phyloP scores from a whole-genome alignment of 2,888 invertebrate species.

The Drosophila rellima region DNA sequence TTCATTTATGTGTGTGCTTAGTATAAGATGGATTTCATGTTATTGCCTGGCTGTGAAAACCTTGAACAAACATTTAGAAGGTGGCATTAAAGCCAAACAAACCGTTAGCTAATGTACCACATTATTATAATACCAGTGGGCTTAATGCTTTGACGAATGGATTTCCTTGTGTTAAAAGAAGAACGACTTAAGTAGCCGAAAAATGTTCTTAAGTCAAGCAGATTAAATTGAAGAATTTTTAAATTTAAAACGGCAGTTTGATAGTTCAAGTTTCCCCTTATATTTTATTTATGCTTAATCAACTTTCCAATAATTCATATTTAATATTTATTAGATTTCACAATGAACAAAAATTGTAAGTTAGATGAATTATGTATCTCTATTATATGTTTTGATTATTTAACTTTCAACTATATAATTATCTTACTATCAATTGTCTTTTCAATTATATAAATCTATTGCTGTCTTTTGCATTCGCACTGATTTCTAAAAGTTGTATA shows the following conservation, averaged over 20 bases:
- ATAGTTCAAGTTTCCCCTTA: too few relatives aligned
- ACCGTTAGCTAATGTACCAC: constrained; percentile 37
- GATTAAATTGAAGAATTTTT: neutral
- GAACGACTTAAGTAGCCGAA: constrained; percentile 1
- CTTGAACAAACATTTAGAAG: constrained; percentile 37
- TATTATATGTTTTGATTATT: too few relatives aligned
- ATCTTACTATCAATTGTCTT: too few relatives aligned
- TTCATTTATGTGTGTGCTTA: constrained; percentile 59
- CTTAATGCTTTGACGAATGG: constrained; percentile 31
- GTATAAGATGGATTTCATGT: constrained; percentile 55
- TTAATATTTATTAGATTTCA: too few relatives aligned
- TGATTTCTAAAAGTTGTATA: constrained; percentile 19
- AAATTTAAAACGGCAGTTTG: constrained; percentile 1
- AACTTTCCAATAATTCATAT: too few relatives aligned
- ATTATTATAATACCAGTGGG: constrained; percentile 27
- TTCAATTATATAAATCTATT: too few relatives aligned
- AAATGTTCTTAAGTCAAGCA: constrained; percentile 4
- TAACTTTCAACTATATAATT: too few relatives aligned
- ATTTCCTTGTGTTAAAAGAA: neutral
- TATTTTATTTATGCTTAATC: too few relatives aligned
- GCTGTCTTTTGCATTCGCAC: constrained; percentile 33
- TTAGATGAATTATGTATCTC: too few relatives aligned
- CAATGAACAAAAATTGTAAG: too few relatives aligned
- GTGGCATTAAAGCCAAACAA: constrained; percentile 14
- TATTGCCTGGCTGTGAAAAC: constrained; percentile 15